phyloP scores from a whole-genome alignment of 2,888 invertebrate species.

The Lycaena phlaeas region DNA sequence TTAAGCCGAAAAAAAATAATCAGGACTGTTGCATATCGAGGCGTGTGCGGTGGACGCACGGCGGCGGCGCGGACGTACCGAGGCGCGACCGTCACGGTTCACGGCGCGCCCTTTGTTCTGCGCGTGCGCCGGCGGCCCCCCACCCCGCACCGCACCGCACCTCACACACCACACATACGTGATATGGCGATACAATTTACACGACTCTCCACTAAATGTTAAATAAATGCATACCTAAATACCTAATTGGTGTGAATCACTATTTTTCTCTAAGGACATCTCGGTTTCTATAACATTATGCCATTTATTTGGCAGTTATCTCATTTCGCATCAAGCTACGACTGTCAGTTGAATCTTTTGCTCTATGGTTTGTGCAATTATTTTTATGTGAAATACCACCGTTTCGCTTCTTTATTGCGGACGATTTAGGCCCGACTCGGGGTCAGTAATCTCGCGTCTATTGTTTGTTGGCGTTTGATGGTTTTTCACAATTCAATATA shows the following conservation, averaged over 20 bases:
- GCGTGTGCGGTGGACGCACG: conserved; percentile 26
- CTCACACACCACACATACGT: conserved; percentile 9
- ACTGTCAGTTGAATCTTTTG: no score
- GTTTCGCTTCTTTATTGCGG: not conserved
- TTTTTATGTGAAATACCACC: not conserved
- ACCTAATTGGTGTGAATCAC: no score
- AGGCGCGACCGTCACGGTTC: conserved; percentile 67
- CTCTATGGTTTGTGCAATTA: not conserved
- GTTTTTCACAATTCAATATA: conserved; percentile 5
- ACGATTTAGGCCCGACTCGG: conserved; percentile 5
- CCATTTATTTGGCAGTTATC: no score
- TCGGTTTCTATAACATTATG: not conserved
- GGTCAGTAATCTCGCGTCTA: conserved; percentile 14
- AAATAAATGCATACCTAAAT: not conserved
- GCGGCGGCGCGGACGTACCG: conserved; percentile 36
- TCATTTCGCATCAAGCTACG: no score
- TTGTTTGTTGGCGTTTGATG: conserved; percentile 9
- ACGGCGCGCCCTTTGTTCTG: conserved; percentile 72
- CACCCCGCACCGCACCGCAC: conserved; percentile 10
- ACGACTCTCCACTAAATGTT: conserved; percentile 9
- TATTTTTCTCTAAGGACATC: no score
- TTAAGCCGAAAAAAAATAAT: conserved; percentile 15
- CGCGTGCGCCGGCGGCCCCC: conserved; percentile 32
- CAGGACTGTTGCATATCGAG: conserved; percentile 17
- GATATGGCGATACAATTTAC: conserved; percentile 17